phyloP scores from a whole-genome alignment of 1,140 invertebrate genomes.

The Campodea augens region DNA sequence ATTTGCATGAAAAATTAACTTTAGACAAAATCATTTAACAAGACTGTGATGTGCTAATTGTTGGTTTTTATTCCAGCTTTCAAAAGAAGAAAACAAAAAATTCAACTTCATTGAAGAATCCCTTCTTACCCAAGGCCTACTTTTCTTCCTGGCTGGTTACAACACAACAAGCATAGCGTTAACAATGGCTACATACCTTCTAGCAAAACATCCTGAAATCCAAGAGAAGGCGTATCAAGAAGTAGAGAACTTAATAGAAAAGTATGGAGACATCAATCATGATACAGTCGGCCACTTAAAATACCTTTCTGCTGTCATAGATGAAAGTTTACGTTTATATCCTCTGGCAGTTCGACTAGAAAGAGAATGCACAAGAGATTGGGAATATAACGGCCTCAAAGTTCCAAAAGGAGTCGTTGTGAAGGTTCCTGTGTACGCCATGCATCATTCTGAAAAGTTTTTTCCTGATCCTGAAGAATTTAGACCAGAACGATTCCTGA shows the following conservation, averaged over 20 bases:
- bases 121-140: not conserved
- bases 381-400: constrained; percentile 7
- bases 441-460: constrained; percentile 37
- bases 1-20: too few relatives aligned
- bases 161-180: not conserved
- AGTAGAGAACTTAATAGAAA: not conserved
- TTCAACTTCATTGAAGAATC: not conserved
- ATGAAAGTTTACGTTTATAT: constrained; percentile 8
- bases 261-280: constrained; percentile 5
- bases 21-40: too few relatives aligned
- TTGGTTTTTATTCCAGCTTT: too few relatives aligned
- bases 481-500: constrained; percentile 35
- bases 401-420: constrained; percentile 29
- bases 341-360: constrained; percentile 12
- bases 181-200: not conserved
- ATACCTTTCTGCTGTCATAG: constrained; percentile 10
- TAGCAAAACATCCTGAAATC: not conserved
- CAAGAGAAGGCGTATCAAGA: not conserved
- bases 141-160: not conserved
- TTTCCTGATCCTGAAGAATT: constrained; percentile 38
- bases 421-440: constrained; percentile 33
- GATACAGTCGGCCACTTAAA: constrained; percentile 10
- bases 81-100: not conserved
- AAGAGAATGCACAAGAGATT: constrained; percentile 12
- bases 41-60: too few relatives aligned